Evolutionary conservation across 2,113 vertebrate species (phyloP).

Genomic region (Labeo catla): DNA sequence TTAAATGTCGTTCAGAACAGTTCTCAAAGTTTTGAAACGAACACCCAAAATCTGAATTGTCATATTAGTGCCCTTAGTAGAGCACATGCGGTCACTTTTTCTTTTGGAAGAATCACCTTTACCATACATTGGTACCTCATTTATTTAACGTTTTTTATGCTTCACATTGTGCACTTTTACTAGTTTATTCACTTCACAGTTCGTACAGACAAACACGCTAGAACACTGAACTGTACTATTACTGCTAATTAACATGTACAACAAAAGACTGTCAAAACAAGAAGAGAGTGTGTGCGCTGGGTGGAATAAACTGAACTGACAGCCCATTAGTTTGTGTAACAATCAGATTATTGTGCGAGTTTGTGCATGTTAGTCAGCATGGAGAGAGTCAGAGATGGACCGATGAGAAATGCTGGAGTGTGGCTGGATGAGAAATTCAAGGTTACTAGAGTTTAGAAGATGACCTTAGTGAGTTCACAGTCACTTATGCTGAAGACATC

Average conservation of each 20-base stretch:
- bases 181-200: neutral
- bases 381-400: neutral
- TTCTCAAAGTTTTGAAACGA: neutral
- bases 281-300: neutral
- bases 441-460: conserved; percentile 16
- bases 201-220: neutral
- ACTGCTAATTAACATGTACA: neutral
- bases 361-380: conserved; percentile 9
- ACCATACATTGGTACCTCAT: neutral
- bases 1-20: neutral
- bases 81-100: neutral
- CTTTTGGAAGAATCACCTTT: neutral
- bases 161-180: neutral
- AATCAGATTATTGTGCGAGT: conserved; percentile 24
- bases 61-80: neutral
- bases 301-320: conserved; percentile 46
- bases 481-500: neutral
- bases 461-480: neutral
- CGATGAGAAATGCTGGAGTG: neutral
- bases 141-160: neutral
- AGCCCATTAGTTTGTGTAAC: conserved; percentile 44
- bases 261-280: neutral
- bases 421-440: neutral
- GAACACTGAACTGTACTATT: neutral
- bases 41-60: neutral